phyloP scores from a whole-genome alignment of 2,797 vertebrate species.

The Oreortyx pictus region DNA sequence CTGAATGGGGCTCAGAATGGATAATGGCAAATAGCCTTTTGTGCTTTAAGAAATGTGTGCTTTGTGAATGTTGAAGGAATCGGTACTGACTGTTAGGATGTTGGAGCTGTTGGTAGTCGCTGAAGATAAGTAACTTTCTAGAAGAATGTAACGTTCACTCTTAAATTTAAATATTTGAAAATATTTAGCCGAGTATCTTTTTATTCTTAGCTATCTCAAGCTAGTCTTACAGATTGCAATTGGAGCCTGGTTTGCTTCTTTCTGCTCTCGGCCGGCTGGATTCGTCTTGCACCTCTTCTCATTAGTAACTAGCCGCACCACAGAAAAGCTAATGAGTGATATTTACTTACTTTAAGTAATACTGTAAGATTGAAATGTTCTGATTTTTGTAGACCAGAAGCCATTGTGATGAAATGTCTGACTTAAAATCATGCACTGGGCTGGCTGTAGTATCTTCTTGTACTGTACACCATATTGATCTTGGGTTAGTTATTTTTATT shows the following conservation, averaged over 20 bases:
- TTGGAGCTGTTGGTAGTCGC: background rate
- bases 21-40: background rate
- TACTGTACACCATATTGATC: background rate
- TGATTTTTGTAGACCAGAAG: conserved; percentile 42
- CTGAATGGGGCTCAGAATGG: background rate
- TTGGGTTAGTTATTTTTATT: background rate
- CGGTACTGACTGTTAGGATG: background rate
- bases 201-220: background rate
- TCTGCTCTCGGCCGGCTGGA: background rate
- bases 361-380: conserved; percentile 24
- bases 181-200: background rate
- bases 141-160: background rate
- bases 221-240: background rate
- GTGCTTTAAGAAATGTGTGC: background rate
- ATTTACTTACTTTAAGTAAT: background rate
- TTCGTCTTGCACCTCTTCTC: background rate
- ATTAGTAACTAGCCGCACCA: conserved; percentile 17
- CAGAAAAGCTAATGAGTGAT: background rate
- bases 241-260: background rate
- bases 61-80: background rate
- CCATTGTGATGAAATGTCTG: conserved; percentile 3
- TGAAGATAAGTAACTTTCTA: background rate
- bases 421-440: conserved; percentile 7
- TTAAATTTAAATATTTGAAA: conserved; percentile 3
- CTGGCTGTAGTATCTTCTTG: background rate